phyloP scores from a whole-genome alignment of 2,113 vertebrate species.

The Menidia beryllina region DNA sequence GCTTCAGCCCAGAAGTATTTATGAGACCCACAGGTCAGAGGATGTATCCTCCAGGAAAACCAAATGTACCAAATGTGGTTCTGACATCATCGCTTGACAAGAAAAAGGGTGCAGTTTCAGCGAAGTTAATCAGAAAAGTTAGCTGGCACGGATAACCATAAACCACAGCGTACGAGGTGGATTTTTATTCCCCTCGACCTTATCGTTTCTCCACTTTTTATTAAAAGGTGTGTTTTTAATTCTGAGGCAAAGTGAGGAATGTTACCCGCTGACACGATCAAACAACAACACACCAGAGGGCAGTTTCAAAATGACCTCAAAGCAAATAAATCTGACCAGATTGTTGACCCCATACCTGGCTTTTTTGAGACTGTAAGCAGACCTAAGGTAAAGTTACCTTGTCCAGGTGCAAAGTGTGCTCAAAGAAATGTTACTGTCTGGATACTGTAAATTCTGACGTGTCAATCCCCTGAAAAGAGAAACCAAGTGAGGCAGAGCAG shows the following conservation, averaged over 20 bases:
- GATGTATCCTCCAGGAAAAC: conserved; percentile 26
- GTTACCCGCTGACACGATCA: neutral
- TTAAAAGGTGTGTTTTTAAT: conserved; percentile 28
- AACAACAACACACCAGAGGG: neutral
- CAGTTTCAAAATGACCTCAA: neutral
- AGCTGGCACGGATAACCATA: neutral
- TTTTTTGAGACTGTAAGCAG: neutral
- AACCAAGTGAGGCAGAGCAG: conserved; percentile 58
- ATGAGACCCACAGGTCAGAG: conserved; percentile 50
- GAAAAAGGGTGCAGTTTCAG: conserved; percentile 15
- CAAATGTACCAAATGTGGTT: conserved; percentile 39
- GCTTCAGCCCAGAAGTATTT: conserved; percentile 60
- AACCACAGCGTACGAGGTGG: neutral
- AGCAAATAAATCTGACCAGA: neutral
- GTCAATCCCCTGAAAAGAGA: conserved; percentile 39
- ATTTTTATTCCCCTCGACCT: conserved; percentile 15
- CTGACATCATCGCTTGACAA: conserved; percentile 22
- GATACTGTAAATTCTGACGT: neutral
- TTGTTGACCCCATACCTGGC: neutral
- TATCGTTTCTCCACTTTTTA: conserved; percentile 1
- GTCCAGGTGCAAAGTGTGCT: too few relatives aligned
- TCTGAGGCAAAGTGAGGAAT: neutral
- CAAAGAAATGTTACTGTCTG: neutral
- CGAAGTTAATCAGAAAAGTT: conserved; percentile 18
- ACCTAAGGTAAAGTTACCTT: too few relatives aligned